Percentiles rank a stretch among this genome's conserved stretches.
Evolutionary conservation across 2,888 invertebrate species (phyloP).

Genomic region (Galeruca laticollis): DNA sequence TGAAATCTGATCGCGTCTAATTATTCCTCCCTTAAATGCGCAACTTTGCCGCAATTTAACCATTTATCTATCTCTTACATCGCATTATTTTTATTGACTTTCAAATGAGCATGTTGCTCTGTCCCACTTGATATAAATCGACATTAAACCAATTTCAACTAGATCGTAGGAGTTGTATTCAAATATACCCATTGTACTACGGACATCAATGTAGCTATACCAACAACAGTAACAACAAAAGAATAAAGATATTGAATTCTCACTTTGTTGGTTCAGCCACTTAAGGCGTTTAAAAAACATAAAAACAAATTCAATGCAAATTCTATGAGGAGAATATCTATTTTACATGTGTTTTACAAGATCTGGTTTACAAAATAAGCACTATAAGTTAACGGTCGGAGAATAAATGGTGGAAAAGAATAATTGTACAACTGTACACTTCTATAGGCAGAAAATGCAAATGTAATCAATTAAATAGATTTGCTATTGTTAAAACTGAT

Average conservation of each 20-base stretch:
- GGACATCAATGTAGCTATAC: constrained; percentile 17
- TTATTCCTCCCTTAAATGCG: too few species aligned
- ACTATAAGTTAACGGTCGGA: constrained; percentile 28
- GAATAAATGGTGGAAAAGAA: constrained; percentile 11
- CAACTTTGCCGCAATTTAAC: too few species aligned
- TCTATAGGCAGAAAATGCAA: not conserved
- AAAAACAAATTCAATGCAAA: constrained; percentile 56
- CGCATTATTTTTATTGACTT: too few species aligned
- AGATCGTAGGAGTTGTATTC: constrained; percentile 18
- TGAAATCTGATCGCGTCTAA: too few species aligned
- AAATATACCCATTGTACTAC: constrained; percentile 29
- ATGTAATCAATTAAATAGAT: constrained; percentile 4
- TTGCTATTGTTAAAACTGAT: not conserved
- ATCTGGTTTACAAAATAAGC: constrained; percentile 37
- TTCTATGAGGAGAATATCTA: constrained; percentile 48
- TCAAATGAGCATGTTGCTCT: not conserved
- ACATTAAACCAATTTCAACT: constrained; percentile 12
- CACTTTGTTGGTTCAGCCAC: constrained; percentile 36
- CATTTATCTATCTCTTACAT: too few species aligned
- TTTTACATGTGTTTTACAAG: constrained; percentile 50
- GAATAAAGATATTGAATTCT: constrained; percentile 43
- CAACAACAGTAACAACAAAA: constrained; percentile 34
- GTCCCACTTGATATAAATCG: not conserved
- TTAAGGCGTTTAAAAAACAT: constrained; percentile 38
- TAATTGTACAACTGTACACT: not conserved